Base-by-base conservation (phyloP, 2,888 invertebrate genomes). In the Lissocephala sabroskyi region DNA sequence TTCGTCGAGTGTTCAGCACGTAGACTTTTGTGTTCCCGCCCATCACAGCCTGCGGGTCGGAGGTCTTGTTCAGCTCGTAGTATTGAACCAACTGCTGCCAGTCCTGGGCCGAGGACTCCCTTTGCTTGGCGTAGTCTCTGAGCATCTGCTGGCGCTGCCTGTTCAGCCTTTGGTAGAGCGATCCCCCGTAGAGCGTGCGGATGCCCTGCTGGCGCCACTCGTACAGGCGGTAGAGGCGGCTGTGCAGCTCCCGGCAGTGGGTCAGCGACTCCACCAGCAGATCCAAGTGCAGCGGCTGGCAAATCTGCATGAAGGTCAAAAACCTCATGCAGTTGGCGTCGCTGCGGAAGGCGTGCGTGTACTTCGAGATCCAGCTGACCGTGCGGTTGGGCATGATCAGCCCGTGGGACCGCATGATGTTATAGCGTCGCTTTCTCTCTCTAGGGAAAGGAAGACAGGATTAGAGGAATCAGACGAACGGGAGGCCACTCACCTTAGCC, bases 341-440 rank as follows among this genome's bases (percentile, higher is more conserved):
- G 29, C 85, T 85, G 0, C 84, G 84, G 40, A 93, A 83, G 1
- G 91, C 90, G 16, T 83, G 81, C 19, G 92, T 90, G 83, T 91
- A 94, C 62, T 89, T 88, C 42, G 90, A 89, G 42, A 91, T 81
- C 89, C 91, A 91, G 10, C 89, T 88, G 7, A 89, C 82, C 1
- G 90, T 87, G 82, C 91, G 92, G 65, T 91, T 88, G 1, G 89
- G 85, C 80, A 92, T 88, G 44, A 96, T 90, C 1, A 96, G 86
- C 0, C 96, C 96, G 84, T 95, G 93, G 37, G 89, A 86, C 50
- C 90, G 87, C 55, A 96, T 89, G 9, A 96, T 88, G 60, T 85
- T 86, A 74, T 92, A 92, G 44, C 94, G 86, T 36, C 93, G 86
- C 32, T 87, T 86, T 36, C 96, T 86, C 80, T 95, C 95, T 59